A percentile compares a stretch with the other conserved stretches of the same genome.
Evolutionary conservation across 2,113 vertebrate species (phyloP).

Genomic region (Aspidoscelis tigris): DNA sequence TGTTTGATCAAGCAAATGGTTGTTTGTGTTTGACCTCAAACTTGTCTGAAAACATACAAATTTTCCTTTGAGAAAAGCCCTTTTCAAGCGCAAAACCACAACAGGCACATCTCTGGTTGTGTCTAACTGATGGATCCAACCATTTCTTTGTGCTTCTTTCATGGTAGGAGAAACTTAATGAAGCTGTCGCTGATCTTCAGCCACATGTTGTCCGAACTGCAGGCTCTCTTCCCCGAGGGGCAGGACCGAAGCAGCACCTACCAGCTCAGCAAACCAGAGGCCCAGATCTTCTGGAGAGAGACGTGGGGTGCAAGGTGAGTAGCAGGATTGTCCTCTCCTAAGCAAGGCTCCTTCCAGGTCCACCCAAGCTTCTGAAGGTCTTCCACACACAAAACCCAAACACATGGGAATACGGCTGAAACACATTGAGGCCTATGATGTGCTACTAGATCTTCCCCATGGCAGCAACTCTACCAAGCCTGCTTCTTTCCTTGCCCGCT

Average conservation of each 20-base stretch:
- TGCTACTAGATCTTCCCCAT: neutral
- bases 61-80: too few relatives aligned
- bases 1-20: too few relatives aligned
- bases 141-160: neutral
- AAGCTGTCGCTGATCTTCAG: conserved; percentile 89
- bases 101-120: neutral
- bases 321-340: neutral
- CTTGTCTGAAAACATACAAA: too few relatives aligned
- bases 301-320: conserved; percentile 80
- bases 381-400: neutral
- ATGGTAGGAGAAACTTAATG: conserved; percentile 81
- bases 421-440: too few relatives aligned
- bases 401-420: neutral
- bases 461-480: too few relatives aligned
- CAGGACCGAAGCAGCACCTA: conserved; percentile 80
- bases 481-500: too few relatives aligned
- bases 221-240: conserved; percentile 79
- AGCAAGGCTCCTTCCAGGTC: neutral
- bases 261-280: conserved; percentile 72
- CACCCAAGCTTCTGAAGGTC: neutral
- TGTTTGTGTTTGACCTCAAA: too few relatives aligned
- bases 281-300: conserved; percentile 83
- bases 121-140: neutral
- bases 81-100: too few relatives aligned
- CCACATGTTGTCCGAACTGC: conserved; percentile 84